Percentiles rank a stretch among this genome's conserved stretches.
Evolutionary conservation across 2,888 invertebrate species (phyloP).

Genomic region (Lasioglossum figueresi): DNA sequence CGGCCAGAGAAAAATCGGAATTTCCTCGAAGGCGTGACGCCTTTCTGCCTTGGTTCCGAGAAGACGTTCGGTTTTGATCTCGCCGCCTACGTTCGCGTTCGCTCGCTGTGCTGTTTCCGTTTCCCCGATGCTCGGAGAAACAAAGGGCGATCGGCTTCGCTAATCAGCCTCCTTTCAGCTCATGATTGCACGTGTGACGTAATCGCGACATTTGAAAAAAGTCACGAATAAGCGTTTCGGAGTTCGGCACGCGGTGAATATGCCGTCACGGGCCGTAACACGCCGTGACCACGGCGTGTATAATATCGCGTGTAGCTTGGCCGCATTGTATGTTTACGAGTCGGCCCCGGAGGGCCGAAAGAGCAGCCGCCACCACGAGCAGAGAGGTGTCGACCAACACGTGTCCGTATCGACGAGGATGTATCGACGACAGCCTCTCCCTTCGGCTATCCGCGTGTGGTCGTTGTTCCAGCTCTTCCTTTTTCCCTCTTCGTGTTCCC

Average conservation of each 20-base stretch:
- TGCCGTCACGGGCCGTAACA: slow-evolving; percentile 77
- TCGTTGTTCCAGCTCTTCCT: slow-evolving; percentile 53
- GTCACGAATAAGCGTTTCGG: slow-evolving; percentile 79
- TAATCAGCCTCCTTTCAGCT: slow-evolving; percentile 60
- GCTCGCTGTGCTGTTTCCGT: slow-evolving; percentile 47
- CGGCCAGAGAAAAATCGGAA: background rate
- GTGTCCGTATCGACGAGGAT: slow-evolving; percentile 80
- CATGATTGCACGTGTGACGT: slow-evolving; percentile 75
- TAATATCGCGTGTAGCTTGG: slow-evolving; percentile 71
- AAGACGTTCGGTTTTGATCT: slow-evolving; percentile 69
- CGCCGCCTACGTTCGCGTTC: slow-evolving; percentile 68
- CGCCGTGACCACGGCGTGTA: slow-evolving; percentile 75
- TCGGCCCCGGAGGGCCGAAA: slow-evolving; percentile 54
- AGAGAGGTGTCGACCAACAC: slow-evolving; percentile 74
- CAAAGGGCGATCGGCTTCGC: slow-evolving; percentile 63
- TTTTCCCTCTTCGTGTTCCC: slow-evolving; percentile 19
- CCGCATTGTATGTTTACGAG: slow-evolving; percentile 79
- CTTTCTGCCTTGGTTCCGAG: slow-evolving; percentile 14
- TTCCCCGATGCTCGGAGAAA: slow-evolving; percentile 52
- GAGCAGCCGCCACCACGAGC: slow-evolving; percentile 45
- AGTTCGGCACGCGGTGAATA: slow-evolving; percentile 66
- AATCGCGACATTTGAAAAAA: slow-evolving; percentile 81
- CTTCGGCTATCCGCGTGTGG: slow-evolving; percentile 79
- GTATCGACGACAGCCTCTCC: slow-evolving; percentile 73
- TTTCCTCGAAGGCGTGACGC: slow-evolving; percentile 22